A percentile compares a stretch with the other conserved stretches of the same genome.
These are phyloP conservation scores for Oryzias sinensis DNA, from an alignment of 2,797 vertebrate species.

Conservation along the genomic window DNA sequence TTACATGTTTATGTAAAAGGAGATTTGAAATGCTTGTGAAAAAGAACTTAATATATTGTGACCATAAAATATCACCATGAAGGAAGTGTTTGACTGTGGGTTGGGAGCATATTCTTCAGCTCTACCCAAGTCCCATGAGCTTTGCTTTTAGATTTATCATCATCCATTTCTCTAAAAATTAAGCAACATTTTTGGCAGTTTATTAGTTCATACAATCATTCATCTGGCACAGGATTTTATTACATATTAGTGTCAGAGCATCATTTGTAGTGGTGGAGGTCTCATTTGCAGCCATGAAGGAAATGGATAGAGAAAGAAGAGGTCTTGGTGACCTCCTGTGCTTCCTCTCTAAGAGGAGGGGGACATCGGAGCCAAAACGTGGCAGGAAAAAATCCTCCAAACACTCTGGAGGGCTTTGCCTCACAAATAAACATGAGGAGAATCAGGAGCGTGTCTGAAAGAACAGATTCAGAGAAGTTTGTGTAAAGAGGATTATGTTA, in stretches of 20 bases:
- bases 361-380: slow-evolving; percentile 39
- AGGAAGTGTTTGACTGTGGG: slow-evolving; percentile 10
- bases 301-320: slow-evolving; percentile 74
- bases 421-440: too few species aligned
- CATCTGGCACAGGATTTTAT: slow-evolving; percentile 71
- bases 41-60: not conserved
- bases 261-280: slow-evolving; percentile 47
- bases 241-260: slow-evolving; percentile 67
- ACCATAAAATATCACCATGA: not conserved
- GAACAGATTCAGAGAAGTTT: too few species aligned
- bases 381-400: slow-evolving; percentile 13
- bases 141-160: slow-evolving; percentile 16
- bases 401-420: not conserved
- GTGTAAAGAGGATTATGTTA: too few species aligned
- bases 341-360: slow-evolving; percentile 67
- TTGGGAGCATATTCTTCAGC: slow-evolving; percentile 27
- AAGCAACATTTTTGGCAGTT: slow-evolving; percentile 27
- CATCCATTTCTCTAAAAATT: slow-evolving; percentile 4
- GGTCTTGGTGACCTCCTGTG: slow-evolving; percentile 71
- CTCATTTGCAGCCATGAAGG: slow-evolving; percentile 44
- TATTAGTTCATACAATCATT: slow-evolving; percentile 66
- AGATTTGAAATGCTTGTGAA: not conserved
- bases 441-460: too few species aligned
- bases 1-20: too few species aligned
- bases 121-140: slow-evolving; percentile 60